Base-by-base conservation (phyloP, 1,140 invertebrate species). In the Calycopis cecrops region DNA sequence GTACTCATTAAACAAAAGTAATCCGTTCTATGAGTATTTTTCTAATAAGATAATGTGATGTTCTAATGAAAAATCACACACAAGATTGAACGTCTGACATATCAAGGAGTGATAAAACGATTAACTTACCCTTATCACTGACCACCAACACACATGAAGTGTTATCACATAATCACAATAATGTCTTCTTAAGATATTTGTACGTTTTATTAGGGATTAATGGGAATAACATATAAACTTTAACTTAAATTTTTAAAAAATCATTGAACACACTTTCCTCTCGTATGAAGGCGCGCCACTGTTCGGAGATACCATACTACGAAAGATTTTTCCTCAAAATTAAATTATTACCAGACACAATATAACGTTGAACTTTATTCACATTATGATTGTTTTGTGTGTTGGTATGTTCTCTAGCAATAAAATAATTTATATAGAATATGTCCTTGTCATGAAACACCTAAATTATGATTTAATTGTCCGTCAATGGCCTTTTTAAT, bases 111-210 rank as follows among this genome's bases (percentile, higher is more conserved):
- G 49, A 67, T 63, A 71, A 71, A 67, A 75, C 67, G 59, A 50
- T 62, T 59, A 65, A 56, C 80, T 81, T 81, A 82, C 83, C 78
- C 71, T 86, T 86, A 83, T 85, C 79, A 73, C 65, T 69, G 71
- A 68, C 64, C 72, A 73, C 67, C 53, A 56, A 48, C 58, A 64
- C 79, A 70, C 76, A 71, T 59, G 52, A 68, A 68, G 73, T 77
- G 71, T 79, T 73, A 77, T 69, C 77, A 84, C 80, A 85, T 84
- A 85, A 85, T 85, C 82, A 85, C 80, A 73, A 70, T 61, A 75
- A 73, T 61, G 70, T 73, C 65, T 67, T 57, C 66, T 59, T 63
- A 66, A 57, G 62, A 75, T 75, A 70, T 71, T 70, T 59, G 60
- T 62, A 48, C 37, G 57, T 62, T 71, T 70, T 74, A 67, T 52